Percentiles rank a stretch among this genome's conserved stretches.
Conservation (phyloP, 2,797 vertebrate species). For the Nannoperca australis region DNA sequence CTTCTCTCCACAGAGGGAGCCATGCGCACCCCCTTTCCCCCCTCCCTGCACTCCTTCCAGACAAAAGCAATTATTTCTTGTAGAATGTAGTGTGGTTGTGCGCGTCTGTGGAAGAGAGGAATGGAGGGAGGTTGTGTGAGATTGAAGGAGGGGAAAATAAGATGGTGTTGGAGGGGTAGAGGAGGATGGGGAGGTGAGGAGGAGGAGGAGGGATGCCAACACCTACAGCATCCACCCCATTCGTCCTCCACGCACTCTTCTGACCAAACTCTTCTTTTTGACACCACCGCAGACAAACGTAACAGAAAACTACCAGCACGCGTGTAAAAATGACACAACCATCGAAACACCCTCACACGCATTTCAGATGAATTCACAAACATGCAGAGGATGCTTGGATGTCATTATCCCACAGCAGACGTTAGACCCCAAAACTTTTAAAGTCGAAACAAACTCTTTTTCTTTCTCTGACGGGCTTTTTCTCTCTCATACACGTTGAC, state of each 20-base stretch:
- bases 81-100: constrained; percentile 88
- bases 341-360: constrained; percentile 17
- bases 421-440: constrained; percentile 46
- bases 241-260: constrained; percentile 72
- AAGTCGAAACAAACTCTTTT: constrained; percentile 45
- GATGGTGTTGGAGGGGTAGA: constrained; percentile 80
- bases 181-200: constrained; percentile 63
- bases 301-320: constrained; percentile 32
- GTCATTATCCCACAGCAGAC: constrained; percentile 16
- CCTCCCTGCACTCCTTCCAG: constrained; percentile 91
- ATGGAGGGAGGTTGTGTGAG: constrained; percentile 84
- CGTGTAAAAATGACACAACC: constrained; percentile 6
- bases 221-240: constrained; percentile 78
- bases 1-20: constrained; percentile 82
- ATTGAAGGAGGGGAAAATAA: constrained; percentile 85
- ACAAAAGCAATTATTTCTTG: constrained; percentile 98
- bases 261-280: constrained; percentile 69
- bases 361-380: constrained; percentile 35
- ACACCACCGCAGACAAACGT: constrained; percentile 43
- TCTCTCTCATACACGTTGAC: constrained; percentile 1
- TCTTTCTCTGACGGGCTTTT: constrained; percentile 1
- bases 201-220: constrained; percentile 68
- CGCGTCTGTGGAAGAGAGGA: constrained; percentile 84
- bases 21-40: constrained; percentile 83
- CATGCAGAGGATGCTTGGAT: neutral